These are phyloP conservation scores for Meleagris gallopavo DNA, from an alignment of 2,113 vertebrate genomes.

Conservation along the genomic window DNA sequence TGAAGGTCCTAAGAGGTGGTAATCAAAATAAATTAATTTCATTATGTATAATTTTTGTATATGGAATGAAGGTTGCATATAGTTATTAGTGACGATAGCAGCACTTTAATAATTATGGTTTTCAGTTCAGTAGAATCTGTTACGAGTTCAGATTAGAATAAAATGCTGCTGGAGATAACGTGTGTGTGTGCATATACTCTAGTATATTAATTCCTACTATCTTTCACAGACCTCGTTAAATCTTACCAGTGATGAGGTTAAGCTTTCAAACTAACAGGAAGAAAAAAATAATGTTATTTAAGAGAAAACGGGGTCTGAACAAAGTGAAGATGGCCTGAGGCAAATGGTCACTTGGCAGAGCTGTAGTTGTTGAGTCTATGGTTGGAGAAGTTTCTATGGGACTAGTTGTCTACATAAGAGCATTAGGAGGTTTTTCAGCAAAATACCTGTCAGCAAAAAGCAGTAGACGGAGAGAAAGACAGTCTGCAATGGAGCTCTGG, in stretches of 20 bases:
- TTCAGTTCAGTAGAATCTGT: not conserved
- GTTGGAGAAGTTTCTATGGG: not conserved
- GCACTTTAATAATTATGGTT: not conserved
- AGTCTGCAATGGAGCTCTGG: not conserved
- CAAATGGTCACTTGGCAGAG: constrained; percentile 25
- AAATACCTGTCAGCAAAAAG: constrained; percentile 42
- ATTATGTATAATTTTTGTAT: not conserved
- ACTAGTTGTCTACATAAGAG: not conserved
- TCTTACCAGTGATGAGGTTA: not conserved
- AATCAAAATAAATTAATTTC: constrained; percentile 29
- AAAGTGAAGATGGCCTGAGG: not conserved
- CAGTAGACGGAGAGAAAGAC: not conserved
- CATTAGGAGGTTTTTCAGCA: not conserved
- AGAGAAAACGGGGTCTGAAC: not conserved
- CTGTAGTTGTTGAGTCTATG: not conserved
- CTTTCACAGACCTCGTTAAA: not conserved
- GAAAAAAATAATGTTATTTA: not conserved
- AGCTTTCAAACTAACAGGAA: not conserved
- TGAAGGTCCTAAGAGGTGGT: not conserved
- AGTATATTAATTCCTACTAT: not conserved
- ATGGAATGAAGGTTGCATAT: not conserved
- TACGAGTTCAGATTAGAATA: not conserved
- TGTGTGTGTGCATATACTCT: not conserved
- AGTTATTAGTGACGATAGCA: not conserved
- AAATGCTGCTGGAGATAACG: not conserved